phyloP scores from a whole-genome alignment of 1,140 invertebrate genomes.

The Dolichoris vasculosae region DNA sequence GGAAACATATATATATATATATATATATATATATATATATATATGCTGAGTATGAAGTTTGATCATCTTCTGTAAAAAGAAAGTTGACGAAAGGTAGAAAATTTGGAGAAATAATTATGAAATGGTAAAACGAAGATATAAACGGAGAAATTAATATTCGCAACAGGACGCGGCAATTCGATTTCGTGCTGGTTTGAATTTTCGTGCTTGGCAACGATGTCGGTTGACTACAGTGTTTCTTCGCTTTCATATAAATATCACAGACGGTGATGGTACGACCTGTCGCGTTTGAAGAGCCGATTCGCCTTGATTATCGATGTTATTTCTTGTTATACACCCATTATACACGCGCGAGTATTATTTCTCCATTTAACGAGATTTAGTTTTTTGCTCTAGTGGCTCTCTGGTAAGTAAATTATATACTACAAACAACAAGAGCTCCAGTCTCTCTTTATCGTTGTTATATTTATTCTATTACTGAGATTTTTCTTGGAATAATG shows the following conservation, averaged over 20 bases:
- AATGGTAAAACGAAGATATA: background rate
- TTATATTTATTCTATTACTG: no score
- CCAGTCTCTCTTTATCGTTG: background rate
- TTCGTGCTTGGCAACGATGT: slow-evolving; percentile 26
- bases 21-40: no score
- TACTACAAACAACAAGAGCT: background rate
- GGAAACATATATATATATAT: no score
- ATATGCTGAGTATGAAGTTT: no score
- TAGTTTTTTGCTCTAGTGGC: background rate
- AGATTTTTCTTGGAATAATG: no score
- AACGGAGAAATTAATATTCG: slow-evolving; percentile 29
- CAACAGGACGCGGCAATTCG: slow-evolving; percentile 33
- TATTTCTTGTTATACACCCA: slow-evolving; percentile 52
- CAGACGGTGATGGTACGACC: background rate
- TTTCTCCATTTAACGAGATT: slow-evolving; percentile 45
- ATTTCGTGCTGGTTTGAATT: slow-evolving; percentile 45
- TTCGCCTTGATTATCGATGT: slow-evolving; percentile 43
- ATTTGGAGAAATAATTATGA: background rate
- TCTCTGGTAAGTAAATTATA: background rate
- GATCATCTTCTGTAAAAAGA: no score
- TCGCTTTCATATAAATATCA: slow-evolving; percentile 4
- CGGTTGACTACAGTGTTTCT: background rate
- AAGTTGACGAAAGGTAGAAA: background rate
- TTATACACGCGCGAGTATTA: slow-evolving; percentile 37
- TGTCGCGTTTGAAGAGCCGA: slow-evolving; percentile 22